These are phyloP conservation scores for Eurystomus glaucurus DNA, from an alignment of 2,797 vertebrate genomes.

Conservation along the genomic window DNA sequence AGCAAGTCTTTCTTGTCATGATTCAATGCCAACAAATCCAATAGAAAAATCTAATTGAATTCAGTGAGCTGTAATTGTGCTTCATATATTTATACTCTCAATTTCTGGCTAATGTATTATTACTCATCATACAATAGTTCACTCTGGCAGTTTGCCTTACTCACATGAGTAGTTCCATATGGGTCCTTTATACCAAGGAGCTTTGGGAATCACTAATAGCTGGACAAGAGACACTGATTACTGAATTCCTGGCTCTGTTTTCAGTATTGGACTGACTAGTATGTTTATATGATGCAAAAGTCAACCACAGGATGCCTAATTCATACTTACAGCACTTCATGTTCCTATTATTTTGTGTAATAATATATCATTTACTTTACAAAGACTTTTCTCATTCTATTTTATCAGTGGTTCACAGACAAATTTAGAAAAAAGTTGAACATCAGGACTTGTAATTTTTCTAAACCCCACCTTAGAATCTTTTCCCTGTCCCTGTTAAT, in stretches of 20 bases:
- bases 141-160: not conserved
- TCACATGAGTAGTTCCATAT: not conserved
- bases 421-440: conserved; percentile 65
- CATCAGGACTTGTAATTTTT: conserved; percentile 58
- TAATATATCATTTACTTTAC: conserved; percentile 80
- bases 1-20: not conserved
- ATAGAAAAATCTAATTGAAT: not conserved
- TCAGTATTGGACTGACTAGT: conserved; percentile 40
- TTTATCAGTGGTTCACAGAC: conserved; percentile 74
- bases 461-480: conserved; percentile 38
- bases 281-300: conserved; percentile 65
- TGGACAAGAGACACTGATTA: conserved; percentile 18
- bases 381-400: conserved; percentile 69
- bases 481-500: conserved; percentile 5
- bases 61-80: not conserved
- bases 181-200: not conserved
- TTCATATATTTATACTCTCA: not conserved
- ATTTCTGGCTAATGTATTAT: not conserved
- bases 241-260: conserved; percentile 28
- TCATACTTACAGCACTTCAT: conserved; percentile 68
- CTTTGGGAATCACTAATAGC: conserved; percentile 29
- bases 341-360: conserved; percentile 79
- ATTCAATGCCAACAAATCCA: not conserved
- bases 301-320: conserved; percentile 77
- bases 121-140: not conserved